Conservation (phyloP, 2,113 vertebrate genomes). For the Chaetodon trifascialis region DNA sequence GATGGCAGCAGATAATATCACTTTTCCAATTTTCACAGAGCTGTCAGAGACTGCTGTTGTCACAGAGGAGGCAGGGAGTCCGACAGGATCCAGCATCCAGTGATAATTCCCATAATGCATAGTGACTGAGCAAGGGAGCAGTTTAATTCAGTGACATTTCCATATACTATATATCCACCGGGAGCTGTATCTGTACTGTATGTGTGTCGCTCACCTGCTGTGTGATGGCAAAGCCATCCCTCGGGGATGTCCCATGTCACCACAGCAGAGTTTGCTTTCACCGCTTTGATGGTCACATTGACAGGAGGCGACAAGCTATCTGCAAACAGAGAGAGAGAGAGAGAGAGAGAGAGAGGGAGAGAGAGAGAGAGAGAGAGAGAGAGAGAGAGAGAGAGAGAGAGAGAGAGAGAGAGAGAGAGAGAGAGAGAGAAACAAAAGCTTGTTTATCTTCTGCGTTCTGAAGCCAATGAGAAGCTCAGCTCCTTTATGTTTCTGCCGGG, state of each 20-base stretch:
- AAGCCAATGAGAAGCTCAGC: conserved; percentile 16
- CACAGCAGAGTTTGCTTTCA: conserved; percentile 93
- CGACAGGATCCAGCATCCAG: background rate
- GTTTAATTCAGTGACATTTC: conserved; percentile 30
- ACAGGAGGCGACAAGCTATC: conserved; percentile 94
- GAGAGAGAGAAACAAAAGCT: conserved; percentile 1
- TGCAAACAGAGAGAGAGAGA: conserved; percentile 75
- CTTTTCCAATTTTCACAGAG: conserved; percentile 28
- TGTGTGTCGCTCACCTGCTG: conserved; percentile 88
- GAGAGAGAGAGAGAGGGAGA: too few species aligned
- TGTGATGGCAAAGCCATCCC: conserved; percentile 94
- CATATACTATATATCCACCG: background rate
- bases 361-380: too few species aligned
- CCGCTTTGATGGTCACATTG: conserved; percentile 94
- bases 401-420: conserved; percentile 17
- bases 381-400: too few species aligned
- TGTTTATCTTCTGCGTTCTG: background rate
- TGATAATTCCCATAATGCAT: conserved; percentile 49
- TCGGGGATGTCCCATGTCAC: conserved; percentile 98
- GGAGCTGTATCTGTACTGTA: background rate
- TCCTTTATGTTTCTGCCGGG: background rate
- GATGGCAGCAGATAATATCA: conserved; percentile 25
- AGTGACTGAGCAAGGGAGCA: conserved; percentile 18
- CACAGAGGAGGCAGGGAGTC: conserved; percentile 33
- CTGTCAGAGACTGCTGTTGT: conserved; percentile 32